These are phyloP conservation scores for Pseudorectes ferrugineus DNA, from an alignment of 2,113 vertebrate species.

Conservation along the genomic window DNA sequence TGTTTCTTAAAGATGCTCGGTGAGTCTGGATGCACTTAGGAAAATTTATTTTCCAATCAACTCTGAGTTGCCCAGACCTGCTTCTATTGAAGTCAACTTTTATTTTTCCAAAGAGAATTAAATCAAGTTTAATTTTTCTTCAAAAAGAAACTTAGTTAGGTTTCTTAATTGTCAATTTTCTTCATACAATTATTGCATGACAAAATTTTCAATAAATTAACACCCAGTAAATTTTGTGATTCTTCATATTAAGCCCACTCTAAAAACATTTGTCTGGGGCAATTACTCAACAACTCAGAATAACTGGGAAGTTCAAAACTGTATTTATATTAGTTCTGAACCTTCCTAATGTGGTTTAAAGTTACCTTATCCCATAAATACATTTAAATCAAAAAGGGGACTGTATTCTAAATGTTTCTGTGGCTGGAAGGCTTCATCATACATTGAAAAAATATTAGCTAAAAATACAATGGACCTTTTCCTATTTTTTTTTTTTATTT, in stretches of 20 bases:
- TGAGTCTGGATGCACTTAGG: conserved; percentile 58
- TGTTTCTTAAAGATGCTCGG: conserved; percentile 35
- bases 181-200: conserved; percentile 26
- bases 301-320: conserved; percentile 11
- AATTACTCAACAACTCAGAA: conserved; percentile 3
- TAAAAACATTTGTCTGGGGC: conserved; percentile 13
- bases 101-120: conserved; percentile 13
- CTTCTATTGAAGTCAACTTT: conserved; percentile 8
- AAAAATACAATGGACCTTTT: not conserved
- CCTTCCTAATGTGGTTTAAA: conserved; percentile 1
- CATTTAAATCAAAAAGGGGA: not conserved
- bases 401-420: not conserved
- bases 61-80: conserved; percentile 13
- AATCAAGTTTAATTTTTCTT: conserved; percentile 40
- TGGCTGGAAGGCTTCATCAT: not conserved
- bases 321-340: conserved; percentile 14
- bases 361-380: conserved; percentile 4
- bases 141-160: conserved; percentile 19
- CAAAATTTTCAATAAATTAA: conserved; percentile 32
- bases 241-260: conserved; percentile 2
- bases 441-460: not conserved
- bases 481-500: not conserved
- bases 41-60: conserved; percentile 65
- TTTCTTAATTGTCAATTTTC: conserved; percentile 52
- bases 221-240: conserved; percentile 18